Evolutionary conservation across 37 sponge, comb jelly and placozoan genomes (phyloP), one percentile per base, ranked within the genome.

Genomic region (Lycopodina hypogea): DNA sequence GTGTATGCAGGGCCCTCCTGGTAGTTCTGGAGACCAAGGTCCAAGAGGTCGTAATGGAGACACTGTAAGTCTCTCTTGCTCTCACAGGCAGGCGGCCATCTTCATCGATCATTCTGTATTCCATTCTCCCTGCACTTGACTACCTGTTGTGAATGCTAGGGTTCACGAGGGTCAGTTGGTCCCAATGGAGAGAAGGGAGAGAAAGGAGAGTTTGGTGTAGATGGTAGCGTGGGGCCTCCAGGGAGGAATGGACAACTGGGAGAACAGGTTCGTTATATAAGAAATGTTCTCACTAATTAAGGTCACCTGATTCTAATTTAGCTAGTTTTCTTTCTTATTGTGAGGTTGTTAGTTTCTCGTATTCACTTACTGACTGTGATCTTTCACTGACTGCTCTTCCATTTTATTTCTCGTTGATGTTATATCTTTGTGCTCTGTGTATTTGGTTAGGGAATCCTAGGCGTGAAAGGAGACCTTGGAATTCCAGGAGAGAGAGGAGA

Each of bases 401-500:
- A n/a, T n/a, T n/a, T n/a, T n/a, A n/a, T n/a, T n/a, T n/a, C n/a
- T n/a, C n/a, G n/a, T n/a, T n/a, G n/a, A n/a, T n/a, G n/a, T n/a
- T n/a, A n/a, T n/a, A n/a, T n/a, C n/a, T n/a, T n/a, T n/a, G n/a
- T n/a, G n/a, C n/a, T n/a, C n/a, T n/a, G n/a, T n/a, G n/a, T n/a
- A n/a, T n/a, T n/a, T n/a, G n/a, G n/a, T 9, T 45, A 84, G 77
- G 78, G 78, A 69, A 17, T 36, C 9, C 11, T 51, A 38, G 86
- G 86, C 0, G 4, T 79, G 2, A 74, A 66, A 24, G 86, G 86
- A n/a, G 80, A 79, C 72, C 59, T 45, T 11, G 86, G 86, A 21
- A 42, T 76, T n/a, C 64, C 68, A 56, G 86, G 86, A 64, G 86
- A 78, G 19, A 74, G 80, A 75, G 86, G 86, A 63, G 32, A 37